Conservation (phyloP, 2,888 invertebrate species). For the Ecliptopera silaceata region DNA sequence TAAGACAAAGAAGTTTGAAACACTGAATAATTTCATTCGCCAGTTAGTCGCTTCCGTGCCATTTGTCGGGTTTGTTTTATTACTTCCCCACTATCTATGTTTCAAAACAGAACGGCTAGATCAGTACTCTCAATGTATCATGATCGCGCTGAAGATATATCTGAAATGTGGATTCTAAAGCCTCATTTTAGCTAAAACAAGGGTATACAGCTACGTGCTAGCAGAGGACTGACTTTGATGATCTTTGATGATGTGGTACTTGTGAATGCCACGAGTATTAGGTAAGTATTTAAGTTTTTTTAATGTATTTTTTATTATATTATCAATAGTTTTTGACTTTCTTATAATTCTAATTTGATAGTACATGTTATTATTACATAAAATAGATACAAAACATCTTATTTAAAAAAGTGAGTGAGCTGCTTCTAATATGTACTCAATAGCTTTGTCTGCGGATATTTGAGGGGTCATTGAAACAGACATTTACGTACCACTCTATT, state of each 20-base stretch:
- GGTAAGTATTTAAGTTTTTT: no score
- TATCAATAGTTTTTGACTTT: no score
- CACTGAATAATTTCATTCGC: slow-evolving; percentile 23
- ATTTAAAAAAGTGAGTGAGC: background rate
- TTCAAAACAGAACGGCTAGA: background rate
- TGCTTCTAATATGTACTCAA: background rate
- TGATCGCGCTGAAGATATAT: background rate
- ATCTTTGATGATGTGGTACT: no score
- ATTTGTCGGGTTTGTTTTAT: slow-evolving; percentile 1
- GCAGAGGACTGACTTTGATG: no score
- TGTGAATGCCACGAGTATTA: no score
- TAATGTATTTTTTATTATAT: no score
- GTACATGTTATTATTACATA: no score
- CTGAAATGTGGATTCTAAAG: no score
- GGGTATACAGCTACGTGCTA: no score
- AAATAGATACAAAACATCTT: no score
- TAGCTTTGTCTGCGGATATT: slow-evolving; percentile 8
- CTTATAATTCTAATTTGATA: no score
- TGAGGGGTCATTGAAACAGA: slow-evolving; percentile 26
- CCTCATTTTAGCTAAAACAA: no score
- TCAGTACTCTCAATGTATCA: background rate
- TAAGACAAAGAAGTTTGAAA: slow-evolving; percentile 28
- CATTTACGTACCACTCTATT: slow-evolving; percentile 28
- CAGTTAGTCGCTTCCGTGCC: background rate
- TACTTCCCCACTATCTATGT: slow-evolving; percentile 2